phyloP scores from a whole-genome alignment of 2,797 vertebrate species.

The Alfaro cultratus region DNA sequence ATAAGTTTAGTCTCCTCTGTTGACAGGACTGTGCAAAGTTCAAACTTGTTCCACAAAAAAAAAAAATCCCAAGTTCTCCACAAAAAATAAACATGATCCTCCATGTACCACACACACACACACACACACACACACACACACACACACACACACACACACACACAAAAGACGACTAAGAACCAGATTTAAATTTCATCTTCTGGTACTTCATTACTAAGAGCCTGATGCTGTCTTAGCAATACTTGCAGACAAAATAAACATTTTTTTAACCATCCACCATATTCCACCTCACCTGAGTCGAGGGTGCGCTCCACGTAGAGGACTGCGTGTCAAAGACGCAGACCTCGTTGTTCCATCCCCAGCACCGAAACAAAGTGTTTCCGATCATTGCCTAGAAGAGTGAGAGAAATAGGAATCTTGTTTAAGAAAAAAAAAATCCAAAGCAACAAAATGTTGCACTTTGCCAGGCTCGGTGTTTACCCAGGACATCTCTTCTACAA shows the following conservation, averaged over 20 bases:
- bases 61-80: not conserved
- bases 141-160: not conserved
- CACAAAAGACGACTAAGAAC: not conserved
- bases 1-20: not conserved
- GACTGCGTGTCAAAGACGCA: conserved; percentile 86
- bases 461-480: conserved; percentile 61
- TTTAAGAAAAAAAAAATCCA: not conserved
- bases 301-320: conserved; percentile 86
- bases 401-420: not conserved
- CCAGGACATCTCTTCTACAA: conserved; percentile 92
- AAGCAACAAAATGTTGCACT: not conserved
- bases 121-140: not conserved
- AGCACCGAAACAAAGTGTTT: conserved; percentile 77
- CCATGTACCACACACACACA: not conserved
- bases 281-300: conserved; percentile 79
- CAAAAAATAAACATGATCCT: not conserved
- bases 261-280: not conserved
- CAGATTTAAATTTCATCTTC: not conserved
- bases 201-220: not conserved
- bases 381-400: conserved; percentile 67
- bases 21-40: not conserved
- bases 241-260: not conserved
- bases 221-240: not conserved
- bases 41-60: not conserved
- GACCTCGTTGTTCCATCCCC: conserved; percentile 97